Evolutionary conservation across 2,797 vertebrate species (phyloP).

Genomic region (Sebastes baramenuke): DNA sequence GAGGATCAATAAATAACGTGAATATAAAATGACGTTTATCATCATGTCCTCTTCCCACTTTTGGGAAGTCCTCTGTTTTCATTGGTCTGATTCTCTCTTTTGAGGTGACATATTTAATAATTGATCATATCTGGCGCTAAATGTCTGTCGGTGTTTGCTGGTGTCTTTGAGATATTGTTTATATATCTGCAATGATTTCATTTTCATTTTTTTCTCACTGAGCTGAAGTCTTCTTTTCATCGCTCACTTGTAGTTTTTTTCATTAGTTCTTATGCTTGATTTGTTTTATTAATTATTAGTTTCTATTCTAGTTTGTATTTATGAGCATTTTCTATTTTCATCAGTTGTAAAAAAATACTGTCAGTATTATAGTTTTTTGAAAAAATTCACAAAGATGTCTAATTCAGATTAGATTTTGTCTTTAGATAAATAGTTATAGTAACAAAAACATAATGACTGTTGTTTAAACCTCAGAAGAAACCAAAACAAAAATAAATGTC

Average conservation of each 20-base stretch:
- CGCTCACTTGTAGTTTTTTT: not conserved
- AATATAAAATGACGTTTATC: not conserved
- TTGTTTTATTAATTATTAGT: not conserved
- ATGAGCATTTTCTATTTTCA: no score
- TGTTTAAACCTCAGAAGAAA: no score
- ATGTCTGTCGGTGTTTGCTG: not conserved
- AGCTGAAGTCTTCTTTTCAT: no score
- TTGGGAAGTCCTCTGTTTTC: not conserved
- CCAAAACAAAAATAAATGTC: not conserved
- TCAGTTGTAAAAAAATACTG: not conserved
- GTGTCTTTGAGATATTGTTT: not conserved
- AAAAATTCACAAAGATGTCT: not conserved
- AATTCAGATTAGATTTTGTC: not conserved
- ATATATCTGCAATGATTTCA: not conserved
- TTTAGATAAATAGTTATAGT: not conserved
- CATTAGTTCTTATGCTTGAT: not conserved
- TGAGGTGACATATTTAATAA: not conserved
- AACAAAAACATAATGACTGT: no score
- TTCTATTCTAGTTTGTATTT: no score
- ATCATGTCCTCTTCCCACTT: not conserved
- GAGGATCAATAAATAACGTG: not conserved
- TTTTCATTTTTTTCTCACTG: not conserved
- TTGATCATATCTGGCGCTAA: not conserved
- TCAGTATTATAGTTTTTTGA: not conserved
- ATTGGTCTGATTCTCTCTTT: not conserved